phyloP scores from a whole-genome alignment of 2,797 vertebrate species.

The Parambassis ranga region DNA sequence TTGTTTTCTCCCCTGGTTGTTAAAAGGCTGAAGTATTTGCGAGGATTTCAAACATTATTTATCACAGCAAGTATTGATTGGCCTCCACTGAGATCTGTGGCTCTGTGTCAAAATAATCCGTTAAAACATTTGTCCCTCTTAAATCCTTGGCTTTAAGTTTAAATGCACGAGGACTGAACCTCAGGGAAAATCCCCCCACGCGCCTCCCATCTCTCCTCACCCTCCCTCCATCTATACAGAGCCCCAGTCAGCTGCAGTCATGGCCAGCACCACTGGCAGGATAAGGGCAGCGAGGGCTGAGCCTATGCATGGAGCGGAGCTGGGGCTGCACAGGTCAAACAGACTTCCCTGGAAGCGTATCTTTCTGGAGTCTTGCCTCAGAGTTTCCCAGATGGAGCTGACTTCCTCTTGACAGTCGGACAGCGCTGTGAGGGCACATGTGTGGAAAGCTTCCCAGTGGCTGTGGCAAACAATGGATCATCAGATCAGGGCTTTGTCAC shows the following conservation, averaged over 20 bases:
- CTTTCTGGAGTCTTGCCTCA: conserved; percentile 80
- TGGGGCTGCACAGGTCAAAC: conserved; percentile 80
- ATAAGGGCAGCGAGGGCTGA: conserved; percentile 26
- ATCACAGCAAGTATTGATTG: conserved; percentile 48
- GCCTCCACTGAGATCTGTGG: conserved; percentile 34
- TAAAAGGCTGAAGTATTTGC: conserved; percentile 33
- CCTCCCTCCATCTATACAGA: conserved; percentile 29
- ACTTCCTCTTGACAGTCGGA: conserved; percentile 82
- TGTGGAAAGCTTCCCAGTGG: conserved; percentile 84
- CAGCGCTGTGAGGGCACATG: conserved; percentile 73
- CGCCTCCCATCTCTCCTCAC: background rate
- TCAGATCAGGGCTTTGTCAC: conserved; percentile 24
- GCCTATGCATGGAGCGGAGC: conserved; percentile 52
- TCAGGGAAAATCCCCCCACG: background rate
- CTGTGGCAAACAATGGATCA: conserved; percentile 64
- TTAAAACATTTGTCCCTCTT: conserved; percentile 41
- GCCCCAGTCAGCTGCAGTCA: conserved; percentile 39
- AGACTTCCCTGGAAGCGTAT: conserved; percentile 82
- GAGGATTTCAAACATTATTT: conserved; percentile 42
- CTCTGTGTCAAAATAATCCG: conserved; percentile 45
- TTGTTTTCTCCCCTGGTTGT: conserved; percentile 12
- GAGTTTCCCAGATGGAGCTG: conserved; percentile 79
- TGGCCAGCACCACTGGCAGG: conserved; percentile 64
- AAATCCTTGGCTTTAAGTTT: conserved; percentile 71
- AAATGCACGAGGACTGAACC: conserved; percentile 16